Evolutionary conservation across 2,888 invertebrate species (phyloP), one percentile per base, ranked within the genome.

Genomic region (Eucriotettix oculatus): DNA sequence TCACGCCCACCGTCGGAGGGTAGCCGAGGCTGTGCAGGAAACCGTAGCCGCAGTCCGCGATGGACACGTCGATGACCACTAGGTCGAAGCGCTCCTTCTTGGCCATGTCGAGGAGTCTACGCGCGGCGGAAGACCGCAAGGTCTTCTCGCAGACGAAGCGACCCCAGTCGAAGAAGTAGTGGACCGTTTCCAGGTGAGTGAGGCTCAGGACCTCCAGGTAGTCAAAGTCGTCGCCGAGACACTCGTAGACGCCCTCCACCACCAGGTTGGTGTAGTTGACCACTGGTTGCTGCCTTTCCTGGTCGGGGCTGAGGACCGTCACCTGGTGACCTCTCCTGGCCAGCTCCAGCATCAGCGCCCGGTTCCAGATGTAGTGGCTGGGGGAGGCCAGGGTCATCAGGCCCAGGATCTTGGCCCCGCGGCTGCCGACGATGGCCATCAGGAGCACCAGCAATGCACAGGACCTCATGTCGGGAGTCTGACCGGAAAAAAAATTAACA

Each of bases 301-400:
- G 53, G 52, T 64, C 60, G 12, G 62, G 59, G 10, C 59, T 61
- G 42, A 64, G 16, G 11, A 63, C 62, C 5, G 65, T 65, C 17
- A 65, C 61, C 5, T 62, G 55, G 42, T 64, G 64, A 11, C 64
- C 64, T 53, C 58, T 55, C 9, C 42, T 53, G 16, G 61, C 62
- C 14, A 64, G 58, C 5, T 57, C 64, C 16, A 52, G 40, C 48
- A 56, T 59, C 10, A 64, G 54, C 0, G 60, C 57, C 10, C 61
- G 59, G 52, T 61, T 62, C 61, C 61, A 64, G 41, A 64, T 62
- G 57, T 62, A 58, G 58, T 64, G 64, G 48, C 64, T 64, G 0
- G 61, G 60, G 1, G 64, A 64, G 1, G 64, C 60, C 9, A 58
- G 60, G 16, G 58, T 14, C 55, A 64, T n/a, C 7, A 64, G 14